A percentile compares a stretch with the other conserved stretches of the same genome.
phyloP scores from a whole-genome alignment of 2,113 vertebrate species.

The Hyperopisus bebe region DNA sequence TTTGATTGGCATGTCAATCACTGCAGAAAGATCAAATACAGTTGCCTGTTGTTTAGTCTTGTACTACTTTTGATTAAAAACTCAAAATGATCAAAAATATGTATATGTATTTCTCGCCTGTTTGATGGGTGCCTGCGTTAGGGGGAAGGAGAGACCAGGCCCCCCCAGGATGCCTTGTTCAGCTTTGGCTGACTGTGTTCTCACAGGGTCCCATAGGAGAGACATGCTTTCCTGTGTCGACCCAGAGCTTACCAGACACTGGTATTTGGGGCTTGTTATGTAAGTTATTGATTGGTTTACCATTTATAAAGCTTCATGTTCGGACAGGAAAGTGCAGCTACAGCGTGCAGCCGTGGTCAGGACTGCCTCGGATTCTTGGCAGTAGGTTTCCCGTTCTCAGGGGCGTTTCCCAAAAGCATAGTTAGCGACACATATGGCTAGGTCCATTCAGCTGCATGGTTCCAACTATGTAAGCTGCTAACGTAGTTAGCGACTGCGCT shows the following conservation, averaged over 20 bases:
- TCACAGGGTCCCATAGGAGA: neutral
- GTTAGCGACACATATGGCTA: neutral
- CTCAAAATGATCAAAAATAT: neutral
- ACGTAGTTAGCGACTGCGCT: neutral
- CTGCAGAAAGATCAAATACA: neutral
- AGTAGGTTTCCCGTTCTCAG: neutral
- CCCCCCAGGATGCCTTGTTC: neutral
- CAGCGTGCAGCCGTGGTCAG: neutral
- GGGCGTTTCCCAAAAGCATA: neutral
- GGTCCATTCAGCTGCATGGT: neutral
- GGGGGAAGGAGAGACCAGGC: neutral
- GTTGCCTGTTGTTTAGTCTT: neutral
- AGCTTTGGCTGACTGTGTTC: neutral
- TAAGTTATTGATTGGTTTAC: neutral
- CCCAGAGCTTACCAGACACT: neutral
- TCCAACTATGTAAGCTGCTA: neutral
- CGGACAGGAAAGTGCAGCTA: neutral
- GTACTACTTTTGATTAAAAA: neutral
- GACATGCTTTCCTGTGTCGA: neutral
- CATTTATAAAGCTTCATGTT: neutral
- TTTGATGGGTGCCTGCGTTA: neutral
- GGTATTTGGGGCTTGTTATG: neutral
- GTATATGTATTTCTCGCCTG: neutral
- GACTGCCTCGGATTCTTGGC: neutral
- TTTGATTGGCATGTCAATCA: neutral